phyloP scores from a whole-genome alignment of 2,113 vertebrate genomes.

The Oostethus manadensis region DNA sequence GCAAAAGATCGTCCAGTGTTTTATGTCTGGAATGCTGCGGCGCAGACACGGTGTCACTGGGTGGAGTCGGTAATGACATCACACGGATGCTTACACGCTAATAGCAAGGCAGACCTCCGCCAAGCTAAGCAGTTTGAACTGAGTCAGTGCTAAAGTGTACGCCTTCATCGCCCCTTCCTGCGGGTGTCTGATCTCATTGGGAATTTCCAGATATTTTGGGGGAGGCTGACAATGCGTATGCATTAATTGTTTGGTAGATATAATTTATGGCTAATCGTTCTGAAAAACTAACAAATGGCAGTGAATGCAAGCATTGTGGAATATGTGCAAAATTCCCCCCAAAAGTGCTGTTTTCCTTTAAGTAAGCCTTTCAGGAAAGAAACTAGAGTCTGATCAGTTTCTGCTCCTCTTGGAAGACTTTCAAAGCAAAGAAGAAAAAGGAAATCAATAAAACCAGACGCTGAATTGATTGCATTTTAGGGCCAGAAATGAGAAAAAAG shows the following conservation, averaged over 20 bases:
- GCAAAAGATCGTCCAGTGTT: background rate
- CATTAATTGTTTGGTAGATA: background rate
- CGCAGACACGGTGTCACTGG: background rate
- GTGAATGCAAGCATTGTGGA: too few species aligned
- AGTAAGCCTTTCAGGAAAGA: background rate
- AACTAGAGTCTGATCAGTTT: constrained; percentile 8
- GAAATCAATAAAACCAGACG: constrained; percentile 30
- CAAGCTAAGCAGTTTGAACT: background rate
- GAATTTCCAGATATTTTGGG: too few species aligned
- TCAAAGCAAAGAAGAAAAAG: constrained; percentile 10
- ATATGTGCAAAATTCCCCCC: too few species aligned
- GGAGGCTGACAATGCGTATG: too few species aligned
- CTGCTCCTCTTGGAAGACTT: constrained; percentile 2
- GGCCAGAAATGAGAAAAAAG: constrained; percentile 23
- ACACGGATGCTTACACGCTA: background rate
- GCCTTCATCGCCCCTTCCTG: too few species aligned
- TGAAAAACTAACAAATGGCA: background rate
- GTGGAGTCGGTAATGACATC: constrained; percentile 1
- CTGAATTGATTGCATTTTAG: constrained; percentile 39
- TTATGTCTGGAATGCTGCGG: background rate
- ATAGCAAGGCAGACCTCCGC: background rate
- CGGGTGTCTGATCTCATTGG: too few species aligned
- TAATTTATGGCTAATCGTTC: background rate
- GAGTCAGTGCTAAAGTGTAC: too few species aligned
- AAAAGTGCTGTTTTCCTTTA: too few species aligned